These are phyloP conservation scores for Heterotilapia buettikoferi DNA, from an alignment of 2,113 vertebrate species.

Conservation along the genomic window DNA sequence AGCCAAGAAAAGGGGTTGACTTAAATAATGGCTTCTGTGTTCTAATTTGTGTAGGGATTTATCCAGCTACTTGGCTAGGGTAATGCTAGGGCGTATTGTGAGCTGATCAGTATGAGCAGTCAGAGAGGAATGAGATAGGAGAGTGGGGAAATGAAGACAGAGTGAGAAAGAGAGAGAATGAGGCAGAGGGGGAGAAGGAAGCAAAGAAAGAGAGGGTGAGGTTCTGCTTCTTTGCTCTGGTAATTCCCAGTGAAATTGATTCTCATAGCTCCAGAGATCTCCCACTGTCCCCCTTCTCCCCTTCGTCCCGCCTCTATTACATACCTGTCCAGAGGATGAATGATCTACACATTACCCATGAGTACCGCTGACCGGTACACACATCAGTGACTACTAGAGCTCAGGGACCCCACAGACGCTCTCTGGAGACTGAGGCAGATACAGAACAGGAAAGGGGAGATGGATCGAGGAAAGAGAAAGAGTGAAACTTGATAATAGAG, in stretches of 20 bases:
- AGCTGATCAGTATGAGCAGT: constrained; percentile 31
- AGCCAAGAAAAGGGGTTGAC: constrained; percentile 33
- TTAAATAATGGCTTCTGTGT: constrained; percentile 53
- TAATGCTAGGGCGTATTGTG: constrained; percentile 7
- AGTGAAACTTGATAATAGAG: neutral
- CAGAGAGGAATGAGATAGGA: neutral
- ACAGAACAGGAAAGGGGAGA: neutral
- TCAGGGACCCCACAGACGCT: constrained; percentile 14
- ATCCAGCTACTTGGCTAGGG: constrained; percentile 27
- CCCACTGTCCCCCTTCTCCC: constrained; percentile 37
- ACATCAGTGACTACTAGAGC: constrained; percentile 38
- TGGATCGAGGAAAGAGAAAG: neutral
- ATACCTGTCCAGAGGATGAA: constrained; percentile 63
- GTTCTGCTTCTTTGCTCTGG: constrained; percentile 43
- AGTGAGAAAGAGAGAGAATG: neutral
- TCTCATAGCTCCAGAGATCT: constrained; percentile 54
- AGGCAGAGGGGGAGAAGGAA: neutral
- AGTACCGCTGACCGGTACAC: constrained; percentile 51
- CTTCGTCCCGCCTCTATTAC: constrained; percentile 45
- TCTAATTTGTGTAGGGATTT: constrained; percentile 58
- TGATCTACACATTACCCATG: constrained; percentile 62
- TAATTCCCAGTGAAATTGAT: constrained; percentile 63
- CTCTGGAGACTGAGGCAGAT: neutral
- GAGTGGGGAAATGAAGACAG: constrained; percentile 33
- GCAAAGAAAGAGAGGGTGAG: neutral